Evolutionary conservation across 92 coral and sea anemone genomes (phyloP).

Genomic region (Hydrozoanthus gracilis): DNA sequence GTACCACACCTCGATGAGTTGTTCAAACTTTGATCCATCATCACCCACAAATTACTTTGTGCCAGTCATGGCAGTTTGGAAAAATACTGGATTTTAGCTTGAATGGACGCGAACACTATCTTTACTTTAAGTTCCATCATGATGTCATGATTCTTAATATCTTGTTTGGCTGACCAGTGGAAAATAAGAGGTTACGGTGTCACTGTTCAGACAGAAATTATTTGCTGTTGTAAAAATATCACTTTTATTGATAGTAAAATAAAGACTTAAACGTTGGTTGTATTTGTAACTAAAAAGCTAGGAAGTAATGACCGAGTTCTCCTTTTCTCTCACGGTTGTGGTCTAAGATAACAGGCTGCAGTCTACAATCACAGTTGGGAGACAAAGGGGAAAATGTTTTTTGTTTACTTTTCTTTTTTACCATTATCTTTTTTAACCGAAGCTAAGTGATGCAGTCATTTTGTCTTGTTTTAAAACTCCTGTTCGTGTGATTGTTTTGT

Average conservation of each 20-base stretch:
- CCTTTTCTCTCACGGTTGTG: no score
- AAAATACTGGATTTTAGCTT: background rate
- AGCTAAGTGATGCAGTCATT: no score
- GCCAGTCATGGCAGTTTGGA: background rate
- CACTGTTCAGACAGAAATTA: background rate
- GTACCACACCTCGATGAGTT: slow-evolving; percentile 91
- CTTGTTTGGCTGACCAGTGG: background rate
- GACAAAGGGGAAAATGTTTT: no score
- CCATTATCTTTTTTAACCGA: no score
- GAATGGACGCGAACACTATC: background rate
- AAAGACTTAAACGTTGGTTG: background rate
- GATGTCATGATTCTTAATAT: background rate
- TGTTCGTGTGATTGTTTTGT: no score
- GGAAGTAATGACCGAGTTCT: no score
- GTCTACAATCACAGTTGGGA: no score
- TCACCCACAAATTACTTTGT: background rate
- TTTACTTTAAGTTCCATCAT: background rate
- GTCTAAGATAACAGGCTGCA: no score
- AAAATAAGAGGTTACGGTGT: slow-evolving; percentile 8
- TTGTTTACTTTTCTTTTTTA: no score
- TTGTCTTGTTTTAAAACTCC: no score
- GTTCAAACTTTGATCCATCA: slow-evolving; percentile 55
- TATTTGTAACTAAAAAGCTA: background rate
- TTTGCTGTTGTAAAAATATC: slow-evolving; percentile 39
- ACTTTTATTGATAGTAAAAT: slow-evolving; percentile 20